phyloP scores from a whole-genome alignment of 2,797 vertebrate genomes.

The Craterocephalus amniculus region DNA sequence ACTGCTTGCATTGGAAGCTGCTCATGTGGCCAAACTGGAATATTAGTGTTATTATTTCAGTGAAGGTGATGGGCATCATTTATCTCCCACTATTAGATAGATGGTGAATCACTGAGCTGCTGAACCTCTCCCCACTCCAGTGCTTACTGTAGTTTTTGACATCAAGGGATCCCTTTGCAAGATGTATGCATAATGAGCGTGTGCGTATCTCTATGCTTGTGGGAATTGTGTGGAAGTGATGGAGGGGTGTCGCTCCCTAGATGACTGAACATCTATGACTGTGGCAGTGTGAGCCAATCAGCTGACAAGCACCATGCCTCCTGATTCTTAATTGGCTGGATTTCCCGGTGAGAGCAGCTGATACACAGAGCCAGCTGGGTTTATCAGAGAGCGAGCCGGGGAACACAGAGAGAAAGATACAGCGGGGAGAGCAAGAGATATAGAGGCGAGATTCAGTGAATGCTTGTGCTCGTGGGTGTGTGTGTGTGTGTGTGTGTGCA shows the following conservation, averaged over 20 bases:
- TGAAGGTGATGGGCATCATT: conserved; percentile 3
- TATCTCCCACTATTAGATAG: conserved; percentile 14
- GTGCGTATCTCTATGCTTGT: conserved; percentile 24
- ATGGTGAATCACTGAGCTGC: conserved; percentile 22
- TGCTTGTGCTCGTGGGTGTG: too few species aligned
- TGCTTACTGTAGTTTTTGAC: conserved; percentile 46
- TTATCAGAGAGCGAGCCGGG: conserved; percentile 70
- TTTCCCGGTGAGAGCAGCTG: conserved; percentile 72
- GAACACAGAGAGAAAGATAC: conserved; percentile 60
- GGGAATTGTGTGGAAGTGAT: conserved; percentile 10
- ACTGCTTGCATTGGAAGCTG: background rate
- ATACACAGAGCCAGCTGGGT: conserved; percentile 72
- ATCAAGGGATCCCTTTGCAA: conserved; percentile 47
- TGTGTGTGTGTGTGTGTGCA: conserved; percentile 16
- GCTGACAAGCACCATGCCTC: conserved; percentile 63
- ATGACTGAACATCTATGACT: conserved; percentile 61
- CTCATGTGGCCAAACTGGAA: background rate
- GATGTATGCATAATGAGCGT: conserved; percentile 10
- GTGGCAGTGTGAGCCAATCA: conserved; percentile 78
- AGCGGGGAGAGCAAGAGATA: conserved; percentile 51
- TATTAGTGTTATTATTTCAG: background rate
- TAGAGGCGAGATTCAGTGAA: conserved; percentile 49
- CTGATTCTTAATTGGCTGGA: conserved; percentile 83
- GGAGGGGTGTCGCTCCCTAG: conserved; percentile 46
- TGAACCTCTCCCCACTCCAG: conserved; percentile 32